Evolutionary conservation across 1,140 invertebrate species (phyloP), one percentile per base, ranked within the genome.

Genomic region (Macrocentrus cingulum): DNA sequence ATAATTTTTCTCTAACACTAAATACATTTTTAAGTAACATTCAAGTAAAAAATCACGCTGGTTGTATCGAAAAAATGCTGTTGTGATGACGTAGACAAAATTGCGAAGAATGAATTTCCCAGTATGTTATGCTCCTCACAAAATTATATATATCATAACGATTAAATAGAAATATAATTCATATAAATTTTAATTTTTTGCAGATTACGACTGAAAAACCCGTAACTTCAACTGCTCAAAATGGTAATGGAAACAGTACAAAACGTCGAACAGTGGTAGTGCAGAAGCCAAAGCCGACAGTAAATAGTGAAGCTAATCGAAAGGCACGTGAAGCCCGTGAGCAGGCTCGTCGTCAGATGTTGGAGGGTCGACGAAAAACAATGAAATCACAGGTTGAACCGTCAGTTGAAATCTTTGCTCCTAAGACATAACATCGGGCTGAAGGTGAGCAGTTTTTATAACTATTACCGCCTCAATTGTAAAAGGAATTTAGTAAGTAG

Each of bases 291-390:
- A 80, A 77, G 62, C 61, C 78, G 41, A 74, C 75, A 32, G 65
- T 71, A 2, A 75, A 70, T 13, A 78, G 71, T 50, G 79, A 81
- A 39, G 81, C 80, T 11, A 78, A 72, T 58, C 79, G 82, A 57
- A 81, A 82, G 67, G 76, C 79, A 13, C 74, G 80, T 1, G 81
- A 88, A 66, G 85, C 88, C 22, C 80, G 91, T 1, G 92, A 94
- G 67, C 88, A 90, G 48, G 87, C 89, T 22, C 82, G 92, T 57
- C 88, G 89, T 62, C 88, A 88, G 66, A 82, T 94, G 81, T 74
- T 94, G 45, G 91, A 92, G 67, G 88, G 90, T 66, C 85, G 84
- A 64, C 81, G 89, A 59, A 84, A 84, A 62, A 87, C 87, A 6
- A 84, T 89, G 82, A 79, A 82, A 52, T 80, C 80, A 13, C 75